A percentile compares a stretch with the other conserved stretches of the same genome.
phyloP scores from a whole-genome alignment of 2,888 invertebrate species.

The Drosophila rubida region DNA sequence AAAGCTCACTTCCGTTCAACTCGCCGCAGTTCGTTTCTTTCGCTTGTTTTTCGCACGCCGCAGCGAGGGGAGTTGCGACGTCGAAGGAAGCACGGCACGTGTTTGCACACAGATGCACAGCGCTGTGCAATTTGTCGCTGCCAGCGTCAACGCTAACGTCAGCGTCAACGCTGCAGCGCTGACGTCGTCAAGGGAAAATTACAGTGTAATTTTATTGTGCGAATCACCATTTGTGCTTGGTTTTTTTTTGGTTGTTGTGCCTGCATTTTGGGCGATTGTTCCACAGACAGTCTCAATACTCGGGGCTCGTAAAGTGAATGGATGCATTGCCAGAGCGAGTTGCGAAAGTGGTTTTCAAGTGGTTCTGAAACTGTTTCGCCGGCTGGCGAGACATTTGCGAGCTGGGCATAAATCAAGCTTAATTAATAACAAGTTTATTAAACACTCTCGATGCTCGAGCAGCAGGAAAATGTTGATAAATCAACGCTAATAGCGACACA shows the following conservation, averaged over 20 bases:
- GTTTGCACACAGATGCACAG: constrained; percentile 80
- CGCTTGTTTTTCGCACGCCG: constrained; percentile 29
- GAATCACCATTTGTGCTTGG: constrained; percentile 1
- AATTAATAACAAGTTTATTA: constrained; percentile 26
- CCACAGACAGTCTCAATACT: constrained; percentile 13
- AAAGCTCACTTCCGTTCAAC: constrained; percentile 67
- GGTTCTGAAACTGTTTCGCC: neutral
- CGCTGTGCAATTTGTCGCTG: constrained; percentile 62
- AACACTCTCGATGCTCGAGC: neutral
- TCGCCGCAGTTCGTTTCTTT: constrained; percentile 48
- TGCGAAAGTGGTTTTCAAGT: neutral
- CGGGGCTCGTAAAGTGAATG: constrained; percentile 11
- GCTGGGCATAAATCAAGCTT: constrained; percentile 8
- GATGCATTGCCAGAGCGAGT: neutral
- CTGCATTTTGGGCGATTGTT: constrained; percentile 9
- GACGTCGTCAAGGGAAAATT: constrained; percentile 65
- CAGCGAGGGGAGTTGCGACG: constrained; percentile 31
- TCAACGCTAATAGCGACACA: constrained; percentile 60
- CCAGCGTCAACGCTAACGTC: constrained; percentile 31
- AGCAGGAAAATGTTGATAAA: constrained; percentile 48
- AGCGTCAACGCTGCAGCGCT: constrained; percentile 26
- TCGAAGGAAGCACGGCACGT: constrained; percentile 75
- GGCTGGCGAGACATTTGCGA: neutral
- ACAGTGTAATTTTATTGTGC: constrained; percentile 21
- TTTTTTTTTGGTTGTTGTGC: constrained; percentile 1